These are phyloP conservation scores for Agrochola macilenta DNA, from an alignment of 2,888 invertebrate genomes.

Conservation along the genomic window DNA sequence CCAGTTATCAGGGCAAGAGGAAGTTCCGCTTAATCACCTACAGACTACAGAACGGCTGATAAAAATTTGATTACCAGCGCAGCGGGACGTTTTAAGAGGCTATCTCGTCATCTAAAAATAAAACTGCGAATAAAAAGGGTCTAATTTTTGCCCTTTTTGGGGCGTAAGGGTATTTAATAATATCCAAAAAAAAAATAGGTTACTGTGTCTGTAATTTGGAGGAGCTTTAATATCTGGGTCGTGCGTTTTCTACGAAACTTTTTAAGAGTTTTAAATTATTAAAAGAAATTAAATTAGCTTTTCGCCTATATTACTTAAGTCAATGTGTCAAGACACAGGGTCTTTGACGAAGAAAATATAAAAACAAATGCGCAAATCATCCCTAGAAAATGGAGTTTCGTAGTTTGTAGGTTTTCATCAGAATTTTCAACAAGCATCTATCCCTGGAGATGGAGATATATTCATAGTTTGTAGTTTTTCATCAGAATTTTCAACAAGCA, in stretches of 20 bases:
- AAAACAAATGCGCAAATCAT: not conserved
- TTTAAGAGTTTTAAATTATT: not conserved
- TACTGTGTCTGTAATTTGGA: constrained; percentile 15
- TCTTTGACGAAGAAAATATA: not conserved
- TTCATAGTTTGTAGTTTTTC: not conserved
- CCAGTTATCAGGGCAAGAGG: constrained; percentile 52
- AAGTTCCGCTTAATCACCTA: constrained; percentile 56
- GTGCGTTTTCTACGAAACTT: not conserved
- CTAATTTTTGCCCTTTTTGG: constrained; percentile 48
- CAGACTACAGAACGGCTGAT: constrained; percentile 46
- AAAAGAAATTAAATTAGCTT: constrained; percentile 6
- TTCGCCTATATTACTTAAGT: not conserved
- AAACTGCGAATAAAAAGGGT: constrained; percentile 50
- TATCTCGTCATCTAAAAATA: constrained; percentile 60
- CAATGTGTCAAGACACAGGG: not conserved
- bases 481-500: not conserved
- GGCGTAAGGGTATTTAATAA: constrained; percentile 36
- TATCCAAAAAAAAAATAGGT: constrained; percentile 1
- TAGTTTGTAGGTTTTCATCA: not conserved
- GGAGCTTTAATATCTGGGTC: not conserved
- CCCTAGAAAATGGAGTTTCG: not conserved
- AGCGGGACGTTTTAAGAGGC: constrained; percentile 32
- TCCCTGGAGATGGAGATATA: not conserved
- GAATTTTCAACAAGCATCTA: not conserved
- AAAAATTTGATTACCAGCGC: constrained; percentile 52